Evolutionary conservation across 2,888 invertebrate genomes (phyloP).

Genomic region (Cecidostiba fungosa): DNA sequence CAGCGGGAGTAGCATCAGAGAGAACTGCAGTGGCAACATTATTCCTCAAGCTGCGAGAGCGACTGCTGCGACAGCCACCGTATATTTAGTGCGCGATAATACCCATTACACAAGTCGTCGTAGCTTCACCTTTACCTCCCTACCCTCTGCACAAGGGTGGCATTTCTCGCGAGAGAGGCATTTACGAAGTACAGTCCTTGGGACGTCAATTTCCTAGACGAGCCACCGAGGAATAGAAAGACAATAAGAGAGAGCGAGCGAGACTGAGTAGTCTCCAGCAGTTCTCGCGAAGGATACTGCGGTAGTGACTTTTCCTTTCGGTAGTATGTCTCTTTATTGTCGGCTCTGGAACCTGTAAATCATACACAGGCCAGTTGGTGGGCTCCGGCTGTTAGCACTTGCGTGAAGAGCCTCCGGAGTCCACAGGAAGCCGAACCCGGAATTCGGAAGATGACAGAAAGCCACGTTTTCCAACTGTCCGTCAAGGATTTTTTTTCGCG

Average conservation of each 20-base stretch:
- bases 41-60: constrained; percentile 6
- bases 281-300: constrained; percentile 9
- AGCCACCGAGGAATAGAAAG: not conserved
- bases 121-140: not conserved
- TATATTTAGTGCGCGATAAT: constrained; percentile 3
- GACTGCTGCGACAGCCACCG: constrained; percentile 16
- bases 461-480: not conserved
- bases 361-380: constrained; percentile 21
- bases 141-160: not conserved
- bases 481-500: not conserved
- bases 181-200: not conserved
- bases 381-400: constrained; percentile 31
- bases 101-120: not conserved
- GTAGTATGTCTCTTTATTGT: not conserved
- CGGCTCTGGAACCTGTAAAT: constrained; percentile 38
- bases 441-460: constrained; percentile 28
- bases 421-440: not conserved
- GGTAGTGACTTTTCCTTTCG: not conserved
- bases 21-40: not conserved
- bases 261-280: not conserved
- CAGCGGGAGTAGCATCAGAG: not conserved
- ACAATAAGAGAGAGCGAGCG: not conserved
- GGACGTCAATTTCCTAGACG: not conserved
- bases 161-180: not conserved
- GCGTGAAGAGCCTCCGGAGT: constrained; percentile 23